Conservation (phyloP, 2,113 vertebrate species). For the Nansenia antarctica region DNA sequence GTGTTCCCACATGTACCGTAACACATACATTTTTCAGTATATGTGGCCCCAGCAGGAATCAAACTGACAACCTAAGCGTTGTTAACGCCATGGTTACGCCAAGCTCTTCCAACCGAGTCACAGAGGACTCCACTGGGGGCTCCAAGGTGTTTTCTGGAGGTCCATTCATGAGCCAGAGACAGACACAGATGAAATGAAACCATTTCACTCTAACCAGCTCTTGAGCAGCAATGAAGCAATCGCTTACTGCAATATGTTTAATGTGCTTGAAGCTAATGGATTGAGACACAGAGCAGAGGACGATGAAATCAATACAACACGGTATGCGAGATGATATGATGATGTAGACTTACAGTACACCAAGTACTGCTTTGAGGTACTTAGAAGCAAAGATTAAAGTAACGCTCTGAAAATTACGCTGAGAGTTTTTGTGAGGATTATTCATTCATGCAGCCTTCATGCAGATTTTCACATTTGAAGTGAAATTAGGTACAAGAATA, state of each 20-base stretch:
- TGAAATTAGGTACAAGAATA: neutral
- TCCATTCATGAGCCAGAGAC: neutral
- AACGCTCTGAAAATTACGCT: too few species aligned
- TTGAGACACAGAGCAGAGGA: neutral
- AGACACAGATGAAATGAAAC: constrained; percentile 3
- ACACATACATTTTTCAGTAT: too few species aligned
- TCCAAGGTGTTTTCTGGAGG: neutral
- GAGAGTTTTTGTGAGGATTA: neutral
- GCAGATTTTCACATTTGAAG: neutral
- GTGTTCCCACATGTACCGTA: too few species aligned
- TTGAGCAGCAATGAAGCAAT: constrained; percentile 6
- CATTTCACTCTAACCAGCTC: constrained; percentile 5
- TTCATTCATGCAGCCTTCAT: neutral
- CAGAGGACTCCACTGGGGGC: neutral
- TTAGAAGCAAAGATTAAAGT: neutral
- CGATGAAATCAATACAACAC: constrained; percentile 7
- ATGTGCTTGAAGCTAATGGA: constrained; percentile 13
- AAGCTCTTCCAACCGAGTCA: neutral
- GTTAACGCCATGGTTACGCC: too few species aligned
- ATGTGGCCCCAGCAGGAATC: too few species aligned
- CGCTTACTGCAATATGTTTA: constrained; percentile 25
- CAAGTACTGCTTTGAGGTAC: neutral
- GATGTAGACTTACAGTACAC: neutral
- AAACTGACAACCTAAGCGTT: too few species aligned
- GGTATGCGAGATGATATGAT: constrained; percentile 4